These are phyloP conservation scores for Corydoras sp. DNA, from an alignment of 2,113 vertebrate genomes.

Conservation along the genomic window DNA sequence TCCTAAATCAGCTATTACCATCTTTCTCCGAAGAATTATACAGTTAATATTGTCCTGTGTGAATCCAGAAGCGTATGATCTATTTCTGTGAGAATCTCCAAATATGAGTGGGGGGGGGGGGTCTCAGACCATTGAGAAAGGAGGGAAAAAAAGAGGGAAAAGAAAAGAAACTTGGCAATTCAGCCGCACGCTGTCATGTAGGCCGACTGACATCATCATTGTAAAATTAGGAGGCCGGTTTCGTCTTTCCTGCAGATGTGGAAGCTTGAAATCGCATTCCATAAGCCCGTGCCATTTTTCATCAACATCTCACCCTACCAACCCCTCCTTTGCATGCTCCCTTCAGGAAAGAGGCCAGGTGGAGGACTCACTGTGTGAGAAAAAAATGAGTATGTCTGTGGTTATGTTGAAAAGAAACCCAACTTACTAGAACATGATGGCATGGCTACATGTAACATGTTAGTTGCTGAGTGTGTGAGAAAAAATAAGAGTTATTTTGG, in stretches of 20 bases:
- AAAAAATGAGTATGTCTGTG: neutral
- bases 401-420: neutral
- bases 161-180: conserved; percentile 61
- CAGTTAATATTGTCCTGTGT: conserved; percentile 43
- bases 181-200: conserved; percentile 75
- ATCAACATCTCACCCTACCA: conserved; percentile 70
- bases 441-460: neutral
- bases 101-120: conserved; percentile 21
- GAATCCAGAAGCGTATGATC: conserved; percentile 24
- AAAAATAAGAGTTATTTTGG: neutral
- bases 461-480: neutral
- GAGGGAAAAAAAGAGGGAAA: conserved; percentile 11
- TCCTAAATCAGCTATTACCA: conserved; percentile 48
- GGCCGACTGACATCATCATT: conserved; percentile 87
- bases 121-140: conserved; percentile 5
- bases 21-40: conserved; percentile 35
- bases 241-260: conserved; percentile 91
- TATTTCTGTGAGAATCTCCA: conserved; percentile 26
- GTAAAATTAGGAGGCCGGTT: conserved; percentile 85
- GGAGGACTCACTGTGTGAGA: conserved; percentile 17
- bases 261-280: conserved; percentile 87
- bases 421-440: neutral
- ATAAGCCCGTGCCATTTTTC: conserved; percentile 89
- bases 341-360: conserved; percentile 19
- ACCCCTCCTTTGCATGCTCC: conserved; percentile 20